Evolutionary conservation across 2,113 vertebrate genomes (phyloP), one percentile per base, ranked within the genome.

Genomic region (Alethe castanea): DNA sequence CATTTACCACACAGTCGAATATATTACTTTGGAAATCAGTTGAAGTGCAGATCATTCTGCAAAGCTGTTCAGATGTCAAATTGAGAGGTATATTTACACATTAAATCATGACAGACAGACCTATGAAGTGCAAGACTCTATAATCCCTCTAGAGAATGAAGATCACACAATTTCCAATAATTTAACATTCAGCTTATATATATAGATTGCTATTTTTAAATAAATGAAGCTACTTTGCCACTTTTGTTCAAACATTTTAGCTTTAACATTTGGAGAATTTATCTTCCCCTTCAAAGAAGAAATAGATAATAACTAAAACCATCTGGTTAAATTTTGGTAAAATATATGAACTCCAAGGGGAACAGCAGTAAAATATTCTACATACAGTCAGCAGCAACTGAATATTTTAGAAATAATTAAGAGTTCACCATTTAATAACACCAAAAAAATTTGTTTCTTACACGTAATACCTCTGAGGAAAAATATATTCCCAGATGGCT

Each of bases 401-500:
- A 88, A 57, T 92, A 93, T 80, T 82, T 77, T n/a, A 54, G 79
- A 79, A 93, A 86, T 66, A 87, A 79, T 70, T 76, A 22, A 22
- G 53, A 69, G 7, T 24, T 44, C 44, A 74, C 65, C 40, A 78
- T 61, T 84, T 94, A 93, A 86, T 76, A 96, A 95, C 88, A 89
- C 40, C 22, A 89, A 10, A n/a, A 76, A 65, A 53, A 92, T 85
- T 91, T 86, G 77, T 94, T 95, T 94, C 88, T 95, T 67, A 89
- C 40, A 64, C 73, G 76, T 87, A 61, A 40, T 50, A 96, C 69
- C 88, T 89, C 94, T 86, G 57, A 52, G 40, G 69, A 96, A 81
- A 94, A 96, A 95, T 94, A 94, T 95, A 96, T 88, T 95, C 95
- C 84, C 77, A 96, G 91, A 94, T 95, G 90, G 97, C 80, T 96